phyloP scores from a whole-genome alignment of 2,797 vertebrate species.

The Pelodytes ibericus region DNA sequence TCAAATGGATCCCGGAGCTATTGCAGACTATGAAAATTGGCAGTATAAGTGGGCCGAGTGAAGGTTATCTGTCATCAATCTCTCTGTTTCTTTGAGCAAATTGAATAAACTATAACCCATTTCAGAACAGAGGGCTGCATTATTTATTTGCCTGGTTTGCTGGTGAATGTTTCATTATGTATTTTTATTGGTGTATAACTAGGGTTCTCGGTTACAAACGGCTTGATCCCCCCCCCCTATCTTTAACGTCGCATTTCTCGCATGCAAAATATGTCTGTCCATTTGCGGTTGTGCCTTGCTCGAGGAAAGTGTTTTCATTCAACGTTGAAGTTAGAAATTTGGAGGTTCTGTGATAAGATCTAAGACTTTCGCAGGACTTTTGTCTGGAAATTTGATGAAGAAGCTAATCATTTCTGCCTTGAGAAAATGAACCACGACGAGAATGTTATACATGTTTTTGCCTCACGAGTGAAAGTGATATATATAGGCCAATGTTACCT shows the following conservation, averaged over 20 bases:
- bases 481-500: constrained; percentile 35
- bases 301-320: constrained; percentile 17
- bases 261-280: constrained; percentile 14
- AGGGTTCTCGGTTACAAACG: constrained; percentile 26
- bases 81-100: constrained; percentile 14
- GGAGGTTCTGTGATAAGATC: constrained; percentile 44
- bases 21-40: constrained; percentile 23
- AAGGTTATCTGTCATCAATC: constrained; percentile 34
- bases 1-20: constrained; percentile 19
- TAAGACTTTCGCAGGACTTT: constrained; percentile 29
- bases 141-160: constrained; percentile 17
- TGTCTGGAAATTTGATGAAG: constrained; percentile 44
- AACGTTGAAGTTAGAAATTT: constrained; percentile 34
- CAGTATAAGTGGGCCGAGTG: constrained; percentile 9
- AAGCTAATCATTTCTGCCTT: constrained; percentile 16
- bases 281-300: neutral
- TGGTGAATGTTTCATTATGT: constrained; percentile 28
- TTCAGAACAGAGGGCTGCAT: neutral
- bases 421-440: constrained; percentile 6
- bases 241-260: constrained; percentile 28
- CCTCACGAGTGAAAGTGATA: constrained; percentile 29
- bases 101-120: constrained; percentile 21
- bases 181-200: constrained; percentile 27
- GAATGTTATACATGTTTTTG: neutral
- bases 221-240: constrained; percentile 15